Evolutionary conservation across 2,113 vertebrate species (phyloP).

Genomic region (Anoura caudifer): DNA sequence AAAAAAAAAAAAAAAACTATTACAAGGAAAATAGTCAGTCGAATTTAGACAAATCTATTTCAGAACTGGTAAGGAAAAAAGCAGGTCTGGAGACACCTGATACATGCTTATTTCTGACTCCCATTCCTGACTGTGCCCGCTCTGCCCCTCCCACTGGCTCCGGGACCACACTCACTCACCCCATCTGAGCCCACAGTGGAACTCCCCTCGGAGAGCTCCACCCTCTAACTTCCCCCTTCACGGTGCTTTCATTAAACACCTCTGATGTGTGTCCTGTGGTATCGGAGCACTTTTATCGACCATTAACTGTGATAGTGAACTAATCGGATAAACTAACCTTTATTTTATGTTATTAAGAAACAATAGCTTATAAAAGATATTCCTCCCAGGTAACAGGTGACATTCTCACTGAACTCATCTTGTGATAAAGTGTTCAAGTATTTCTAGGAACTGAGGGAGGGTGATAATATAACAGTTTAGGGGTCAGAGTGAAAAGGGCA

Average conservation of each 20-base stretch:
- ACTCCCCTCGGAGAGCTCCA: background rate
- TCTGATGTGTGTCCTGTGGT: background rate
- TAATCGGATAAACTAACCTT: background rate
- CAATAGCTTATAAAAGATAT: background rate
- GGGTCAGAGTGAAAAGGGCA: background rate
- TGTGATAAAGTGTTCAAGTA: background rate
- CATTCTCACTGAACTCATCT: background rate
- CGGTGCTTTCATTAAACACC: background rate
- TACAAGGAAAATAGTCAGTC: background rate
- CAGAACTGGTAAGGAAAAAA: background rate
- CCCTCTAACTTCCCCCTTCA: background rate
- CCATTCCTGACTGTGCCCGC: background rate
- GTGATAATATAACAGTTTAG: background rate
- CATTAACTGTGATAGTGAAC: background rate
- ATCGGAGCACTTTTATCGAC: background rate
- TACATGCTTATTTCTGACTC: background rate
- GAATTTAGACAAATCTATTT: background rate
- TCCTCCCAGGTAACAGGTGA: background rate
- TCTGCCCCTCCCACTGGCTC: rapidly evolving
- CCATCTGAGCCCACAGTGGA: background rate
- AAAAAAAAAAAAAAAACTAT: background rate
- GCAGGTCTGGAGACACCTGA: background rate
- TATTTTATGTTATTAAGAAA: background rate
- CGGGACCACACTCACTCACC: background rate
- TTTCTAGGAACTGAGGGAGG: background rate